Percentiles rank a stretch among this genome's conserved stretches.
phyloP scores from a whole-genome alignment of 2,888 invertebrate genomes.

The Lycia hirtaria region DNA sequence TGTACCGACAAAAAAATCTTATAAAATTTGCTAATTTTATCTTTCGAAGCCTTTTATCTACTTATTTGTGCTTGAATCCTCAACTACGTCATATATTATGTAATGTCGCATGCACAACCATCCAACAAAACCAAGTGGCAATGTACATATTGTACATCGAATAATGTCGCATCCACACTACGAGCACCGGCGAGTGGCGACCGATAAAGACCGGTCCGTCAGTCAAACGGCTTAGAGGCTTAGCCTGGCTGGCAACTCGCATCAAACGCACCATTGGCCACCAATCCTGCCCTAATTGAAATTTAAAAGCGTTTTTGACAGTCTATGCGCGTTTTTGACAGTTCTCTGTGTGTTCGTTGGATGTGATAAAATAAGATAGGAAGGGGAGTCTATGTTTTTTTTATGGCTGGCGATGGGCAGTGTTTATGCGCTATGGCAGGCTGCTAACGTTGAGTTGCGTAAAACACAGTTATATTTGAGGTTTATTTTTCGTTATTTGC shows the following conservation, averaged over 20 bases:
- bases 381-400: conserved; percentile 28
- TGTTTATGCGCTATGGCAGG: conserved; percentile 25
- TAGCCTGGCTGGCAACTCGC: conserved; percentile 55
- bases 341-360: conserved; percentile 52
- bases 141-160: not conserved
- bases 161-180: conserved; percentile 42
- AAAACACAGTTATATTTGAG: not conserved
- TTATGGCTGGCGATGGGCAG: conserved; percentile 6
- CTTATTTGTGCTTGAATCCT: not conserved
- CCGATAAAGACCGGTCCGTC: conserved; percentile 52
- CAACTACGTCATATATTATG: not conserved
- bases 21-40: too few species aligned
- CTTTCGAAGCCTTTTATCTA: too few species aligned
- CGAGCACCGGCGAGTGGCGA: conserved; percentile 39
- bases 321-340: conserved; percentile 60
- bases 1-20: too few species aligned
- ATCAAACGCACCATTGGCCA: conserved; percentile 66
- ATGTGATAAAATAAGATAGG: conserved; percentile 47
- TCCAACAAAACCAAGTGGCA: not conserved
- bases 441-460: not conserved
- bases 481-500: not conserved
- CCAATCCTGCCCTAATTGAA: conserved; percentile 66
- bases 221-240: conserved; percentile 61
- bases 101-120: not conserved
- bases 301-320: conserved; percentile 70